Evolutionary conservation across 2,888 invertebrate species (phyloP), one percentile per base, ranked within the genome.

Genomic region (Hoplodrina ambigua): DNA sequence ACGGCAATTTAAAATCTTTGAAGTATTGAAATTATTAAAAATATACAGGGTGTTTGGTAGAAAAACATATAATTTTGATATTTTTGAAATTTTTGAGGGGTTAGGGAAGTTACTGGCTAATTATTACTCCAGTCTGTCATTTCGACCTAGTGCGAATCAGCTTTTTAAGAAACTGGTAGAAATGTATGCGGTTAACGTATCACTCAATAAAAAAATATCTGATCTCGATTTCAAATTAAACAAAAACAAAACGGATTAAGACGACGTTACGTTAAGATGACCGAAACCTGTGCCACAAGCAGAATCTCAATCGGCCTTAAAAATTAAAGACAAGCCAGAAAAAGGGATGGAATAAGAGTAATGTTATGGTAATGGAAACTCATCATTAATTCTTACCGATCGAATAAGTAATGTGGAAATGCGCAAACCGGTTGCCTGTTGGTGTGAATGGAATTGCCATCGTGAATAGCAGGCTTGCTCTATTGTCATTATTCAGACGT

Each of bases 361-460:
- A 66, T 75, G 65, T 56, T 71, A 80, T 71, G 65, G 57, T 78
- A 78, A 78, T 69, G 57, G 46, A 59, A 71, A 66, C 50, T 71
- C 49, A 33, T 63, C 60, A 60, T 79, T 78, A 78, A 78, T 72
- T 62, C 59, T 65, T 62, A 25, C 68, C 72, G 52, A 69, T 79
- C 75, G 71, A 66, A 66, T 78, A 71, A 64, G 52, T 67, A 64
- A 74, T 73, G 58, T 67, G 50, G 62, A 63, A 46, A 69, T 60
- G 69, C 49, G 69, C 71, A 71, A 79, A 75, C 60, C 62, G 54
- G 59, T 56, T 54, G 55, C 62, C 62, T 54, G 59, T 56, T 55
- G 55, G 65, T 69, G 80, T 69, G 68, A 71, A 80, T 69, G 66
- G 44, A 73, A 76, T 61, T 64, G 61, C 60, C 19, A 30, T 54